Base-by-base conservation (phyloP, 1,140 invertebrate species). In the Hyposmocoma kahamanoa region DNA sequence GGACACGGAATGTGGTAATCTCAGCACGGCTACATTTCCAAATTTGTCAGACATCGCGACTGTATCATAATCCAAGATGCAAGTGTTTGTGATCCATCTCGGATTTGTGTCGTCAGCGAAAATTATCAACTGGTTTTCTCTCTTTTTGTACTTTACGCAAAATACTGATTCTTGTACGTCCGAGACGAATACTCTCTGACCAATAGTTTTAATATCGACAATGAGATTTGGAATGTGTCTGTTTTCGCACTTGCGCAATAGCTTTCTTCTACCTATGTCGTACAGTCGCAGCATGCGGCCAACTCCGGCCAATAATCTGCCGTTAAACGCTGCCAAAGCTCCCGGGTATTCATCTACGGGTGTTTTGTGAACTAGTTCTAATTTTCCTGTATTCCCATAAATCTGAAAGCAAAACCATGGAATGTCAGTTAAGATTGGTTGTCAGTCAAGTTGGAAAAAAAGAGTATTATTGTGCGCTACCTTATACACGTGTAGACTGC, bases 51-150 rank as follows among this genome's bases (percentile, higher is more conserved):
- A 96, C 24, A 95, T 93, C 0, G 97, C 97, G 18, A 99, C 92
- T 2, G 98, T 99, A 67, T 98, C 96, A 65, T 98, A 99, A 87
- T 99, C 98, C 11, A 99, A 82, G n/a, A 99, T 88, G 61, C 93
- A 93, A 0, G 94, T 94, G 22, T 94, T 93, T 0, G 97, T 99
- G 1, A 99, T 92, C 95, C 96, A 99, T 42, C 98, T 75, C 0
- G 98, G 98, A 87, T 96, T 94, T 0, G 97, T 98, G 68, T 99
- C 98, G 84, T 99, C 98, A 3, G 97, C 96, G 86, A 99, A 99
- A 32, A 99, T 95, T 24, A 99, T 97, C 28, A 99, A 87, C 68
- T 99, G 97, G 87, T 99, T 99, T 76, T 99, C 98, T 50, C 94
- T 90, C 22, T 96, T 90, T 73, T 97, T 97, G 84, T 99, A 99